These are phyloP conservation scores for Furcifer pardalis DNA, from an alignment of 2,797 vertebrate species.

Conservation along the genomic window DNA sequence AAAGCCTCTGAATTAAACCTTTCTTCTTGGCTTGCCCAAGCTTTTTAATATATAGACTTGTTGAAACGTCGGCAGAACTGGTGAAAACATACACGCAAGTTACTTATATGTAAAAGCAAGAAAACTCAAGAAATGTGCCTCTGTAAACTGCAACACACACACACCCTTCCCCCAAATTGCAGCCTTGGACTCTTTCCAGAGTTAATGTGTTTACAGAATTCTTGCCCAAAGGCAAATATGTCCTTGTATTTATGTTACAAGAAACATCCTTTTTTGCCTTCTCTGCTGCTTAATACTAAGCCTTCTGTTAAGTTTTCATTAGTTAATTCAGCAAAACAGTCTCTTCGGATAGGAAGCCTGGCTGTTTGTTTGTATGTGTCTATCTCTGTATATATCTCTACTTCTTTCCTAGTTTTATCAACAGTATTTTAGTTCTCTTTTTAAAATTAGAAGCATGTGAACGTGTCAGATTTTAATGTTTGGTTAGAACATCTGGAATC, in stretches of 20 bases:
- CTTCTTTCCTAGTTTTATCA: too few relatives aligned
- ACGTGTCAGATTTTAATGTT: too few relatives aligned
- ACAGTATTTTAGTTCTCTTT: too few relatives aligned
- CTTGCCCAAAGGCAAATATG: neutral
- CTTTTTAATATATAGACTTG: too few relatives aligned
- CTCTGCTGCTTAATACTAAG: too few relatives aligned
- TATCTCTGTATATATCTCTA: neutral
- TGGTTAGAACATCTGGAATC: neutral
- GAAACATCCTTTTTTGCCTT: too few relatives aligned
- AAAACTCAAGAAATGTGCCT: neutral
- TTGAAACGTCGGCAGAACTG: too few relatives aligned
- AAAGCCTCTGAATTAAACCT: neutral
- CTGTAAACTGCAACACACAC: neutral
- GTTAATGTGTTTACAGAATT: neutral
- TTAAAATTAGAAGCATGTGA: too few relatives aligned
- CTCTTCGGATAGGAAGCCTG: neutral
- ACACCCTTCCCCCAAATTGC: neutral
- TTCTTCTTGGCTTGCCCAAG: too few relatives aligned
- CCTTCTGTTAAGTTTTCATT: neutral
- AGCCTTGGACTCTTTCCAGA: neutral
- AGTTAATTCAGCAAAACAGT: too few relatives aligned
- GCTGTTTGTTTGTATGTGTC: neutral
- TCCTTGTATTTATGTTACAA: neutral
- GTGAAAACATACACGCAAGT: neutral
- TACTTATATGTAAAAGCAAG: too few relatives aligned